A percentile compares a stretch with the other conserved stretches of the same genome.
Conservation (phyloP, 2,797 vertebrate genomes). For the Pangasius mekongensis region DNA sequence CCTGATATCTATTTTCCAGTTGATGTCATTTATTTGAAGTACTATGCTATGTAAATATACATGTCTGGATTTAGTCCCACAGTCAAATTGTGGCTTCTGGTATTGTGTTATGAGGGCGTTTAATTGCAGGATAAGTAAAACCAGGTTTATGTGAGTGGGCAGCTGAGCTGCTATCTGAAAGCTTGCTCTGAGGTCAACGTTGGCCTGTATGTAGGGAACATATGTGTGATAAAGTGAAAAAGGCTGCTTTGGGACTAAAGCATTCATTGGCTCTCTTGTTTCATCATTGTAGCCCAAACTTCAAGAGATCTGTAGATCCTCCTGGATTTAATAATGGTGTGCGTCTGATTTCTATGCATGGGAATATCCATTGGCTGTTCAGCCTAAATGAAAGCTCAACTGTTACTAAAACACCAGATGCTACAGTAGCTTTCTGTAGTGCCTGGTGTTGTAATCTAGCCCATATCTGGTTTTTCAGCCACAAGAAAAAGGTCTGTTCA, state of each 20-base stretch:
- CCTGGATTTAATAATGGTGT: slow-evolving; percentile 22
- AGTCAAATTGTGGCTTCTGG: slow-evolving; percentile 20
- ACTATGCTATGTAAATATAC: not conserved
- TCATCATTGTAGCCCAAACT: slow-evolving; percentile 21
- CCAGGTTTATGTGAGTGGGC: slow-evolving; percentile 54
- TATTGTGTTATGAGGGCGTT: slow-evolving; percentile 51
- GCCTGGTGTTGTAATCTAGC: slow-evolving; percentile 5
- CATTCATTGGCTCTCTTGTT: slow-evolving; percentile 41
- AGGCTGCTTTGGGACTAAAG: slow-evolving; percentile 33
- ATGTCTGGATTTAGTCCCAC: slow-evolving; percentile 25
- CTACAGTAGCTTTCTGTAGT: not conserved
- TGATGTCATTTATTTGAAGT: slow-evolving; percentile 13
- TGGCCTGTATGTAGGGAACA: slow-evolving; percentile 44
- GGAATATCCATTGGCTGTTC: slow-evolving; percentile 32
- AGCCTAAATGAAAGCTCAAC: slow-evolving; percentile 9
- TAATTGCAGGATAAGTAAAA: slow-evolving; percentile 51
- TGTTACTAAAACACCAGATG: slow-evolving; percentile 2
- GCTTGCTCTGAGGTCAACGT: slow-evolving; percentile 54
- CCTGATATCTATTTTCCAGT: slow-evolving; percentile 15
- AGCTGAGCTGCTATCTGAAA: slow-evolving; percentile 46
- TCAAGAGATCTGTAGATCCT: slow-evolving; percentile 36
- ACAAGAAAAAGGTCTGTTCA: not conserved
- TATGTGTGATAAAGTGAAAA: slow-evolving; percentile 54
- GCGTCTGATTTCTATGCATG: slow-evolving; percentile 10
- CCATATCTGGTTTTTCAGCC: slow-evolving; percentile 29